Evolutionary conservation across 2,797 vertebrate species (phyloP), one percentile per base, ranked within the genome.

Genomic region (Gymnocypris eckloni): DNA sequence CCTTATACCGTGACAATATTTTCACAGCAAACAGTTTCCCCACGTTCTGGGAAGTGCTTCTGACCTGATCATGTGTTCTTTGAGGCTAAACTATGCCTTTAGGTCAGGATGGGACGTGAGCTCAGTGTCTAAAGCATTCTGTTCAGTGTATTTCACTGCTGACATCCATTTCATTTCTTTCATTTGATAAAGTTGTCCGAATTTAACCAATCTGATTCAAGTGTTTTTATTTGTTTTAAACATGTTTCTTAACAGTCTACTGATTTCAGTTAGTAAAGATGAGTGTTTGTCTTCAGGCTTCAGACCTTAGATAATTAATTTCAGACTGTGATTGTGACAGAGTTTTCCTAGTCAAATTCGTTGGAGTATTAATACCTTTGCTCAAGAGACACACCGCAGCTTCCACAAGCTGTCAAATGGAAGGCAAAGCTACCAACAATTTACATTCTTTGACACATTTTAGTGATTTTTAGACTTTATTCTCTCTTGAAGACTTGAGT

Each of bases 181-280:
- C 89, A 94, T 95, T 95, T 94, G 94, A 96, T 95, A 94, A 95
- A 95, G 92, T 91, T 94, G 90, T 94, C 93, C 86, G 91, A 93
- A 93, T 90, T 84, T 88, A 91, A 85, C 28, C 4, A 10, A 70
- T 83, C 82, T 37, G 79, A 67, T 33, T 77, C 71, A 22, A 12
- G 64, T 52, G 70, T 91, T 86, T 82, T 93, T 7, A 86, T 92
- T 89, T 16, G 43, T 67, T n/a, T 61, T 5, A 39, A 82, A 18
- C 16, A 18, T 0, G 15, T 20, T 54, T 28, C 22, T 10, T 12
- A 10, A 22, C 25, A 4, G 4, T 37, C 45, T 37, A 4, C 0
- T 41, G 20, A 54, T 71, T 54, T 33, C n/a, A 45, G 67, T 70
- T 15, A 10, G 79, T 72, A 15, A 82, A 75, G 25, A n/a, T 61